Evolutionary conservation across 2,888 invertebrate species (phyloP).

Genomic region (Cryptus viduatorius): DNA sequence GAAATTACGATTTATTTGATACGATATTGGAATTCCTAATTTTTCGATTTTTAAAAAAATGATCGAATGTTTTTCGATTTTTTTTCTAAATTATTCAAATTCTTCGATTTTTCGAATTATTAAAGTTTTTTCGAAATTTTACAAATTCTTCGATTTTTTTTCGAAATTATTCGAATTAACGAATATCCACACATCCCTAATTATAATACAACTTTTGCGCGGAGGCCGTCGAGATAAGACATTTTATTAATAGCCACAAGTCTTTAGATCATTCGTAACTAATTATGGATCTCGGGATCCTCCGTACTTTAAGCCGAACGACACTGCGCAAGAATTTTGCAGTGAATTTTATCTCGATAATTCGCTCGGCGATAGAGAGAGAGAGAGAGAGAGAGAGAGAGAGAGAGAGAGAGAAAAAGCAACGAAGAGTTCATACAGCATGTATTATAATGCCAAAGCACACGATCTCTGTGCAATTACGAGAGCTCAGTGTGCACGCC

Average conservation of each 20-base stretch:
- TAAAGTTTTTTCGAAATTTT: no score
- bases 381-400: background rate
- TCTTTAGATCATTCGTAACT: no score
- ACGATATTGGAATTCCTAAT: no score
- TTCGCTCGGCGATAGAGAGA: background rate
- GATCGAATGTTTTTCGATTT: background rate
- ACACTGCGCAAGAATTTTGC: background rate
- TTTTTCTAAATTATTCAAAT: background rate
- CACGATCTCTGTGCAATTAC: conserved; percentile 59
- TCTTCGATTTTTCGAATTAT: background rate
- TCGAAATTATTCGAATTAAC: no score
- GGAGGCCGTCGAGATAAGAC: no score
- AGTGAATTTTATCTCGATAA: conserved; percentile 15
- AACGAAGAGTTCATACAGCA: background rate
- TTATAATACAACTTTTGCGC: no score
- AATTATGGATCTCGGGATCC: conserved; percentile 51
- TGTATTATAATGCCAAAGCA: conserved; percentile 38
- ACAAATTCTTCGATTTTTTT: no score
- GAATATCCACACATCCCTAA: no score
- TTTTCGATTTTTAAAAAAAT: no score
- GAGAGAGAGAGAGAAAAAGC: background rate
- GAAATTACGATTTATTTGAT: no score
- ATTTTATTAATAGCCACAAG: no score
- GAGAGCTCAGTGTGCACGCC: conserved; percentile 49
- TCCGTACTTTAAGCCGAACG: conserved; percentile 19